Evolutionary conservation across 2,888 invertebrate genomes (phyloP), one percentile per base, ranked within the genome.

Genomic region (Nomada ruficornis): DNA sequence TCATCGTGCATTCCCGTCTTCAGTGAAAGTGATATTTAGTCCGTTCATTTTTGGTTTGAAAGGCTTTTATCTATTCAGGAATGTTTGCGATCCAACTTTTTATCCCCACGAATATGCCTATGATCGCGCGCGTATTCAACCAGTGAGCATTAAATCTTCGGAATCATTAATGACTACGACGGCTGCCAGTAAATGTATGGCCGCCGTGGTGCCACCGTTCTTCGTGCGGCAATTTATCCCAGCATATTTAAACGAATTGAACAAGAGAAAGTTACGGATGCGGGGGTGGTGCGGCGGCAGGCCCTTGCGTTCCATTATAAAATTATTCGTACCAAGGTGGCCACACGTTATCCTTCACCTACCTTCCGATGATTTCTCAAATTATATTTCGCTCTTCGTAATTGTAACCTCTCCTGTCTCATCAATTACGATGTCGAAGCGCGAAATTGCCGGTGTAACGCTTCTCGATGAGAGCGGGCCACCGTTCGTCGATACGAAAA

Each of bases 231-330:
- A 77, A 77, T 76, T 81, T 77, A 79, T 81, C 62, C 71, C 50
- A 44, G 59, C 50, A 52, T 69, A 83, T 80, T 88, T 81, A 65
- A 63, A 57, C 76, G 70, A 59, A 69, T 69, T n/a, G 64, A 68
- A 63, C 70, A 42, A 54, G 86, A 83, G 88, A 88, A 87, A 88
- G 88, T 77, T 63, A 44, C 67, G 1, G 70, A 55, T 71, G 52
- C 74, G 36, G 52, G 79, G 70, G 68, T 69, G 52, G 69, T 42
- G 23, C 15, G 20, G 63, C 54, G 18, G 23, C 2, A 59, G 50
- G 59, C 29, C 52, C 52, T 60, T 60, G 62, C 57, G 42, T 65
- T 52, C 65, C 54, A 5, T 65, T 59, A 36, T 50, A 63, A 72
- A 55, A 59, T 57, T 63, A 62, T 50, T 18, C 55, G 36, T 18